A percentile compares a stretch with the other conserved stretches of the same genome.
Evolutionary conservation across 2,113 vertebrate species (phyloP).

Genomic region (Corythornis cristatus): DNA sequence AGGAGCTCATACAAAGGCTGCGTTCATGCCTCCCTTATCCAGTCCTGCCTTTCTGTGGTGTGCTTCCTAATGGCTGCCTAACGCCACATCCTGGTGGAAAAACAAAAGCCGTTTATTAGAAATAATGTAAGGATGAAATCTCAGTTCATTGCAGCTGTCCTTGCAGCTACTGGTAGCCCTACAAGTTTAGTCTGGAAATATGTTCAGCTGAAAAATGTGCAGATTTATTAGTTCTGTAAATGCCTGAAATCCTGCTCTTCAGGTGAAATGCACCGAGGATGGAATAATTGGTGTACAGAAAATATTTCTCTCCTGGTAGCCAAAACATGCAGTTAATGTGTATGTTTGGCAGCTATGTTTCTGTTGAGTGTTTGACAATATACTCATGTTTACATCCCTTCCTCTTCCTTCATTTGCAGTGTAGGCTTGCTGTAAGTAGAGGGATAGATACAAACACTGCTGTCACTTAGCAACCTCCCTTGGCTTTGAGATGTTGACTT

Average conservation of each 20-base stretch:
- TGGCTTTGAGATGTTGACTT: background rate
- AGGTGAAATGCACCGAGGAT: background rate
- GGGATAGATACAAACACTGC: background rate
- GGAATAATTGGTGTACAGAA: background rate
- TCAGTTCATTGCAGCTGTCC: conserved; percentile 34
- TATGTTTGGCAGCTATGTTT: background rate
- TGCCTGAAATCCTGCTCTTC: background rate
- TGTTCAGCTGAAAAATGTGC: background rate
- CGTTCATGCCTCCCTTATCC: conserved; percentile 33
- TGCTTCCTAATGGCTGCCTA: conserved; percentile 7
- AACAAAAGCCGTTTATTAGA: conserved; percentile 58
- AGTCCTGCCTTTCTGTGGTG: conserved; percentile 38
- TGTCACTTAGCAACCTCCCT: conserved; percentile 55
- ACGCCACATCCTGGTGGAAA: conserved; percentile 42
- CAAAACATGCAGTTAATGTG: background rate
- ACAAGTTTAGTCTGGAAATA: background rate
- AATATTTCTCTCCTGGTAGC: background rate
- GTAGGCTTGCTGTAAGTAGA: background rate
- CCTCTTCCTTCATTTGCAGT: conserved; percentile 37
- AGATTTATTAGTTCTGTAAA: background rate
- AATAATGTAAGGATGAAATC: background rate
- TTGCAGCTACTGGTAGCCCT: background rate
- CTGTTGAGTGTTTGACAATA: background rate
- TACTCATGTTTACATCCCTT: conserved; percentile 27
- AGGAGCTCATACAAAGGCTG: conserved; percentile 39